Evolutionary conservation across 2,888 invertebrate genomes (phyloP).

Genomic region (Zaprionus lineosus): DNA sequence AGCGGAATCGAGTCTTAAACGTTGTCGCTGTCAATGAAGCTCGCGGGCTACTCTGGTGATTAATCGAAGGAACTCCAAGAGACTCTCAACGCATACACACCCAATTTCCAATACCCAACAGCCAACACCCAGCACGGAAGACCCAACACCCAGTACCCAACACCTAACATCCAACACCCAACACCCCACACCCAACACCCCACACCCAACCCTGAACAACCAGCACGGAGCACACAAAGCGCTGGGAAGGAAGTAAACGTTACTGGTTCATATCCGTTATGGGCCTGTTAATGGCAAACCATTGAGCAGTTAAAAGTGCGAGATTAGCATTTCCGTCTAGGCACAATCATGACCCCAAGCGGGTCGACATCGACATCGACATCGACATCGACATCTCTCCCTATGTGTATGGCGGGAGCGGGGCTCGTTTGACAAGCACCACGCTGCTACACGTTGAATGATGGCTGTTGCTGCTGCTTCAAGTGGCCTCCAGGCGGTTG

Average conservation of each 20-base stretch:
- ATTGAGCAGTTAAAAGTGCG: conserved; percentile 71
- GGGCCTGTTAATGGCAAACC: conserved; percentile 70
- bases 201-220: too few species aligned
- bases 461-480: conserved; percentile 4
- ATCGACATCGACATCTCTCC: neutral
- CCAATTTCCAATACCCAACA: conserved; percentile 5
- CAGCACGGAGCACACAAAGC: too few species aligned
- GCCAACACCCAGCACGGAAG: neutral
- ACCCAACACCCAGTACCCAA: conserved; percentile 25
- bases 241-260: too few species aligned
- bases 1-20: conserved; percentile 52
- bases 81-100: conserved; percentile 33
- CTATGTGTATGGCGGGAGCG: too few species aligned
- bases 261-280: conserved; percentile 74
- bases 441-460: neutral
- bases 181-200: conserved; percentile 39
- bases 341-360: conserved; percentile 33
- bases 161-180: neutral
- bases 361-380: neutral
- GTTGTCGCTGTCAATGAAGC: conserved; percentile 28
- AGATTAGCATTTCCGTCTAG: conserved; percentile 61
- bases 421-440: conserved; percentile 40
- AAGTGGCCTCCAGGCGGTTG: conserved; percentile 31
- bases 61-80: conserved; percentile 72
- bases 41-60: conserved; percentile 72